Conservation (phyloP, 1,140 invertebrate genomes). For the Plodia interpunctella region DNA sequence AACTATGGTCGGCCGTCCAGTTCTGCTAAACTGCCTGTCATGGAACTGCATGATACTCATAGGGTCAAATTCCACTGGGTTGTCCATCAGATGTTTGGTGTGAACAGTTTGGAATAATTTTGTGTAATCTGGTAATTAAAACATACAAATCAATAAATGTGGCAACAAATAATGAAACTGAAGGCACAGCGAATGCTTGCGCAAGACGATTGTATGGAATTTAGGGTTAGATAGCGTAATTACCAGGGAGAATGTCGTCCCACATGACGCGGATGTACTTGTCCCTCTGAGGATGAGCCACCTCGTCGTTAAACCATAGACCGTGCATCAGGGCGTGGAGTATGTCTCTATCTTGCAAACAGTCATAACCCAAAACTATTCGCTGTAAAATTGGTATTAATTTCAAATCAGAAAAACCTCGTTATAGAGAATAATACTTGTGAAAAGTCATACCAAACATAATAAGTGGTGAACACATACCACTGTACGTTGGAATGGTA, state of each 20-base stretch:
- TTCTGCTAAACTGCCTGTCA: conserved; percentile 83
- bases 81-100: conserved; percentile 63
- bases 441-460: too few species aligned
- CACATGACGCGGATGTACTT: conserved; percentile 84
- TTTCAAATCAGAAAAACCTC: too few species aligned
- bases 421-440: too few species aligned
- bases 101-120: conserved; percentile 82
- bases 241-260: conserved; percentile 84
- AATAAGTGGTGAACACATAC: conserved; percentile 20
- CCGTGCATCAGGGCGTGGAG: conserved; percentile 90
- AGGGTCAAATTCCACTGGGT: conserved; percentile 84
- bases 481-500: conserved; percentile 25
- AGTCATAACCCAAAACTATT: conserved; percentile 51
- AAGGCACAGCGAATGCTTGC: neutral
- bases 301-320: conserved; percentile 90
- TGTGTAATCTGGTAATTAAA: conserved; percentile 68
- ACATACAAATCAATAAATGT: too few species aligned
- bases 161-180: neutral
- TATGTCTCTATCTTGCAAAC: conserved; percentile 76
- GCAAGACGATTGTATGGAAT: neutral
- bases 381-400: conserved; percentile 36
- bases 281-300: conserved; percentile 87
- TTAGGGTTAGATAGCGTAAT: too few species aligned
- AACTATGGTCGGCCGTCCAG: conserved; percentile 83
- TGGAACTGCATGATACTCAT: conserved; percentile 91